These are phyloP conservation scores for Steinernema carpocapsae DNA, from an alignment of 2,888 invertebrate genomes.

Conservation along the genomic window DNA sequence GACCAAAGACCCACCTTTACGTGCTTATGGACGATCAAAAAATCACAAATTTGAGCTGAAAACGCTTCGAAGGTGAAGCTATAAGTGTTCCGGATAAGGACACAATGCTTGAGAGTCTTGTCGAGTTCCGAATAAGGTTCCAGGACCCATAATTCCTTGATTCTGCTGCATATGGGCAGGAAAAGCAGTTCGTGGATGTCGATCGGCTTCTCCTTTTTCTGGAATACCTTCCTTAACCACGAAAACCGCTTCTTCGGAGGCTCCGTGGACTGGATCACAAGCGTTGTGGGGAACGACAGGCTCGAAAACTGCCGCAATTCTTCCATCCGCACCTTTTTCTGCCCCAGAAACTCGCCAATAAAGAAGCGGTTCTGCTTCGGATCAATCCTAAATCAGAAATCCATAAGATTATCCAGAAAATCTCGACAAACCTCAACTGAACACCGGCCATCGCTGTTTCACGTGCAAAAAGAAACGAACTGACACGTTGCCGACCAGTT, in stretches of 20 bases:
- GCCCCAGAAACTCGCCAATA: background rate
- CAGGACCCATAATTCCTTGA: background rate
- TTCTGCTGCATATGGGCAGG: background rate
- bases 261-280: background rate
- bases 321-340: background rate
- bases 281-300: background rate
- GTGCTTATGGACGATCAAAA: conserved; percentile 11
- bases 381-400: background rate
- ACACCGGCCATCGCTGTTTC: too few species aligned
- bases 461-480: too few species aligned
- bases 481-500: background rate
- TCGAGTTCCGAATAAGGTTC: background rate
- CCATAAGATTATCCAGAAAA: background rate
- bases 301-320: background rate
- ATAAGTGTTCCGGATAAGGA: background rate
- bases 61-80: conserved; percentile 5
- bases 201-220: background rate
- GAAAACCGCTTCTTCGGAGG: background rate
- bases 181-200: conserved; percentile 22
- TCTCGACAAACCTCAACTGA: background rate
- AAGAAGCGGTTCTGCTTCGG: conserved; percentile 6
- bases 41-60: background rate
- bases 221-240: background rate
- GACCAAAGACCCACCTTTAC: background rate
- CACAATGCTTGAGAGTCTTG: background rate